phyloP scores from a whole-genome alignment of 2,888 invertebrate species.

The Sinelater perroti region DNA sequence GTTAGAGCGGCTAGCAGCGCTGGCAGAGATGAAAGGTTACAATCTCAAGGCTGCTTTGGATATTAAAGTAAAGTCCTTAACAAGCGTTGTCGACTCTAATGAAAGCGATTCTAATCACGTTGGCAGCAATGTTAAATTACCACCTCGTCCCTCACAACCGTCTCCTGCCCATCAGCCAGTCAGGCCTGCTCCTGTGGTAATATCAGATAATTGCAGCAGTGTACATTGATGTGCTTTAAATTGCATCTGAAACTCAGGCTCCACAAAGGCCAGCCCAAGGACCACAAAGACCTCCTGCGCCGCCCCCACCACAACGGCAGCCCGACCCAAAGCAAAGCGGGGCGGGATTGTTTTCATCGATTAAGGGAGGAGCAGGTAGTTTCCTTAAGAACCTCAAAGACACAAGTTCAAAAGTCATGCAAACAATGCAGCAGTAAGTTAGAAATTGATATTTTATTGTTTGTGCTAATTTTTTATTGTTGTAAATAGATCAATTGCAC shows the following conservation, averaged over 20 bases:
- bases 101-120: slow-evolving; percentile 46
- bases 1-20: slow-evolving; percentile 85
- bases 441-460: not conserved
- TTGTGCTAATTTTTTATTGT: not conserved
- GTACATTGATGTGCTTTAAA: not conserved
- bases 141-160: slow-evolving; percentile 50
- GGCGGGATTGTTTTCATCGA: slow-evolving; percentile 79
- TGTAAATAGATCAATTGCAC: slow-evolving; percentile 74
- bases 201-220: too few relatives aligned
- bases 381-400: slow-evolving; percentile 94
- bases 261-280: slow-evolving; percentile 42
- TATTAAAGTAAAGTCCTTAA: slow-evolving; percentile 65
- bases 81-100: slow-evolving; percentile 43
- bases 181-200: slow-evolving; percentile 42
- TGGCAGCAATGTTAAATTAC: slow-evolving; percentile 47
- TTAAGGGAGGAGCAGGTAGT: slow-evolving; percentile 92
- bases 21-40: slow-evolving; percentile 86
- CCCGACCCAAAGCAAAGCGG: slow-evolving; percentile 52
- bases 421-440: slow-evolving; percentile 89
- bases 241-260: slow-evolving; percentile 13
- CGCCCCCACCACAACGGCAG: slow-evolving; percentile 50
- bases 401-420: slow-evolving; percentile 96
- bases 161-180: slow-evolving; percentile 47
- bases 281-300: slow-evolving; percentile 54
- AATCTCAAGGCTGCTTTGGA: slow-evolving; percentile 82